These are phyloP conservation scores for Drosophila punjabiensis DNA, from an alignment of 1,140 invertebrate genomes.

Conservation along the genomic window DNA sequence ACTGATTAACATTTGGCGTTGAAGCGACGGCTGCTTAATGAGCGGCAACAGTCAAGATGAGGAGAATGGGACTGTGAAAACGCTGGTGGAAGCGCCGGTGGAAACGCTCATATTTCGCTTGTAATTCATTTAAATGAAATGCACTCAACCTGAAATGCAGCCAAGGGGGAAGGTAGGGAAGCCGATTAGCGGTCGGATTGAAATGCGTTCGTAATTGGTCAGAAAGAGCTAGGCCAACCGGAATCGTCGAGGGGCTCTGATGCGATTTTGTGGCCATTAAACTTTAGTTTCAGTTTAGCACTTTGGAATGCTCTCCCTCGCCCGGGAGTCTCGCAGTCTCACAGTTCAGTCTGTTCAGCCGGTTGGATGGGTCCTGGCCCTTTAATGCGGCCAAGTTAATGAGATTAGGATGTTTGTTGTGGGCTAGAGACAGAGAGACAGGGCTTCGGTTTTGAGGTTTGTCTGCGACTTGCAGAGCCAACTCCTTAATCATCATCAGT, in stretches of 20 bases:
- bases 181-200: conserved; percentile 62
- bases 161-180: conserved; percentile 7
- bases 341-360: conserved; percentile 21
- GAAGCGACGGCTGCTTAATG: conserved; percentile 55
- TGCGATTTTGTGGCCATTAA: conserved; percentile 74
- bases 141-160: conserved; percentile 76
- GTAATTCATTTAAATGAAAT: conserved; percentile 82
- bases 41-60: conserved; percentile 32
- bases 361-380: conserved; percentile 43
- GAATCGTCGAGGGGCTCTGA: conserved; percentile 35
- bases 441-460: conserved; percentile 25
- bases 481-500: conserved; percentile 62
- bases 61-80: neutral
- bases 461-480: conserved; percentile 3
- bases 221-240: conserved; percentile 40
- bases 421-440: neutral
- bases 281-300: conserved; percentile 50
- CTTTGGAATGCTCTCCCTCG: conserved; percentile 35
- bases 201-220: conserved; percentile 78
- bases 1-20: conserved; percentile 72
- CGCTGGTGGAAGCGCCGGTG: neutral
- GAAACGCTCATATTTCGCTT: conserved; percentile 71
- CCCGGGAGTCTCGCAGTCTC: neutral
- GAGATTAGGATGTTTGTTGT: conserved; percentile 47
- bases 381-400: conserved; percentile 57